Conservation (phyloP, 2,888 invertebrate genomes). For the Pomacea canaliculata region DNA sequence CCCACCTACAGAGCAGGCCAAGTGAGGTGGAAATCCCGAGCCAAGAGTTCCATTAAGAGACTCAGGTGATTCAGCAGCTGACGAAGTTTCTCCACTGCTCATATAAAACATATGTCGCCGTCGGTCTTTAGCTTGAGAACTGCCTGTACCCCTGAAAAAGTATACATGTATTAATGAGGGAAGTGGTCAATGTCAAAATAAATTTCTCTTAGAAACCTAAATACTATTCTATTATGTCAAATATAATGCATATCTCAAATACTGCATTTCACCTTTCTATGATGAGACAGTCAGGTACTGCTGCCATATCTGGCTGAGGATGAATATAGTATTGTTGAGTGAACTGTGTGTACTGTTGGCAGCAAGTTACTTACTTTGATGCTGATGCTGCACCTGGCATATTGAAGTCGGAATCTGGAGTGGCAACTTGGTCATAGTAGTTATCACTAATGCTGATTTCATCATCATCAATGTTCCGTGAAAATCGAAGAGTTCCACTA, state of each 20-base stretch:
- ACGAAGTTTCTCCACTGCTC: conserved; percentile 60
- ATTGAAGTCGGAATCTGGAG: conserved; percentile 39
- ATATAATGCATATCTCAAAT: no score
- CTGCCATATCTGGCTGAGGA: no score
- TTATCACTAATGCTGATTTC: conserved; percentile 54
- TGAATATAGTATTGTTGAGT: no score
- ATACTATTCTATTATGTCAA: no score
- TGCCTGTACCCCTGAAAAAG: conserved; percentile 1
- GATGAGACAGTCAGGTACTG: no score
- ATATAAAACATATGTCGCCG: conserved; percentile 53
- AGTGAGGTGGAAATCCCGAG: not conserved
- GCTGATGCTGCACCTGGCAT: no score
- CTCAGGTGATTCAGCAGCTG: conserved; percentile 48
- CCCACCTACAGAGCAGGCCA: not conserved
- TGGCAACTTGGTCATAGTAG: conserved; percentile 49
- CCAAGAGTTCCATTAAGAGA: conserved; percentile 23
- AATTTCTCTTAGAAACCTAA: no score
- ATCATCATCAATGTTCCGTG: conserved; percentile 57
- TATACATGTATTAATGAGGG: not conserved
- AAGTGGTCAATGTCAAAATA: conserved; percentile 30
- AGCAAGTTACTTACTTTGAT: no score
- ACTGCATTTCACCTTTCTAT: no score
- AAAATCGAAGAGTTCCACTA: conserved; percentile 63
- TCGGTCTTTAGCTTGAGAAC: conserved; percentile 29
- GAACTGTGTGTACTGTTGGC: no score